phyloP scores from a whole-genome alignment of 2,797 vertebrate species.

The Craterocephalus amniculus region DNA sequence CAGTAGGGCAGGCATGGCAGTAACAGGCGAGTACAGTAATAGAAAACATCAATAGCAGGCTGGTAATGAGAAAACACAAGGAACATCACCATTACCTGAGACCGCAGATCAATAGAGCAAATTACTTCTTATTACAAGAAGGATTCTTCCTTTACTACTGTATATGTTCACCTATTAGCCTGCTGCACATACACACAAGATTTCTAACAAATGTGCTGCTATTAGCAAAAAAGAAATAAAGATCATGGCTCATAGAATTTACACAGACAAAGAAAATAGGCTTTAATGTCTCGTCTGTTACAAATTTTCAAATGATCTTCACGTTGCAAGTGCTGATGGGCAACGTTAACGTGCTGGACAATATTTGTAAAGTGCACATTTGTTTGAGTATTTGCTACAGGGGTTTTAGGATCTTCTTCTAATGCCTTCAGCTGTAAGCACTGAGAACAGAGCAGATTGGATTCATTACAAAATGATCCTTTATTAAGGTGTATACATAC shows the following conservation, averaged over 20 bases:
- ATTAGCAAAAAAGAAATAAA: conserved; percentile 19
- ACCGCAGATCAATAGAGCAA: conserved; percentile 63
- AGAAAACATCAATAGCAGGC: conserved; percentile 44
- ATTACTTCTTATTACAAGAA: conserved; percentile 52
- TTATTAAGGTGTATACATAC: conserved; percentile 46
- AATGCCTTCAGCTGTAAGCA: conserved; percentile 45
- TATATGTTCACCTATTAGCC: conserved; percentile 40
- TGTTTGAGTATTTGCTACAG: background rate
- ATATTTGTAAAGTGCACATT: conserved; percentile 9
- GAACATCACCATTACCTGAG: conserved; percentile 54
- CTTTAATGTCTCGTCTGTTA: conserved; percentile 8
- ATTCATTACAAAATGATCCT: conserved; percentile 66
- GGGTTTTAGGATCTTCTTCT: conserved; percentile 35
- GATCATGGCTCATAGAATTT: background rate
- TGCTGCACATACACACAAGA: background rate
- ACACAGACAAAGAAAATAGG: background rate
- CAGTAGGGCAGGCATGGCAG: conserved; percentile 28
- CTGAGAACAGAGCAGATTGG: conserved; percentile 33
- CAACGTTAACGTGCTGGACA: conserved; percentile 28
- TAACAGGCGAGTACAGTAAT: conserved; percentile 38
- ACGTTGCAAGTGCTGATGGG: conserved; percentile 11
- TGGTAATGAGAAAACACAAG: conserved; percentile 67
- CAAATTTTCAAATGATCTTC: too few species aligned
- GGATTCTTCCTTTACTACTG: conserved; percentile 41
- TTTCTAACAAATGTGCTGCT: conserved; percentile 17